Base-by-base conservation (phyloP, 2,113 vertebrate genomes). In the Amphiprion ocellaris region DNA sequence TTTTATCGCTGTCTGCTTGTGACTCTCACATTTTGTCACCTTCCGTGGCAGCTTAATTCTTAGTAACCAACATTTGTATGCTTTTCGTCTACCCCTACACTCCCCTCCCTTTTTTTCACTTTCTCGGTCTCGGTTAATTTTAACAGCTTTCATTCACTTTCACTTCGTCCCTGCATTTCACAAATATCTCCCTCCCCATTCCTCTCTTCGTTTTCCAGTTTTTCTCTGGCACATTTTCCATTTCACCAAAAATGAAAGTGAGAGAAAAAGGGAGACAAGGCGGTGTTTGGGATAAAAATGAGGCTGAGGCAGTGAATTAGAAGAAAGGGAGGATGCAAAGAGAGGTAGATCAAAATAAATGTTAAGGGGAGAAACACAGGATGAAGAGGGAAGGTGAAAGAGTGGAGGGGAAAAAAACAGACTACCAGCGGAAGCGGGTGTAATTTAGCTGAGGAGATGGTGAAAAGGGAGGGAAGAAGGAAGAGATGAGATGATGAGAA, bases 201-300 rank as follows among this genome's bases (percentile, higher is more conserved):
- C 30, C 39, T 44, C 7, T 49, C 11, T 21, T 24, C 2, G 6
- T 17, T 17, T 49, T 21, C 17, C 4, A 21, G 4, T n/a, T 23
- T 58, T 73, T n/a, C 23, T 23, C n/a, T 41, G 23, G 37, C 69
- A 33, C 39, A 28, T 6, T 61, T 47, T 60, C 47, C 24, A 10
- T 71, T 75, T 39, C n/a, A 58, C 49, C 46, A 7, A 26, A 61
- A 78, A 30, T 58, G 33, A 70, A 28, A 53, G 21, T 56, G 5
- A 52, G 14, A 49, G 10, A 21, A 54, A 65, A 69, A 15, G 30
- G 30, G 5, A 21, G 28, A 24, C 11, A 1, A 1, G 47, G 66
- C 23, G 28, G 10, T 44, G 4, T 6, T 24, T 10, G 2, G 9
- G 6, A 11, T 47, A 3, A 24, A 75, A 5, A 24, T 9, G 37